Base-by-base conservation (phyloP, 2,797 vertebrate species). In the Halcyon leucocephala region DNA sequence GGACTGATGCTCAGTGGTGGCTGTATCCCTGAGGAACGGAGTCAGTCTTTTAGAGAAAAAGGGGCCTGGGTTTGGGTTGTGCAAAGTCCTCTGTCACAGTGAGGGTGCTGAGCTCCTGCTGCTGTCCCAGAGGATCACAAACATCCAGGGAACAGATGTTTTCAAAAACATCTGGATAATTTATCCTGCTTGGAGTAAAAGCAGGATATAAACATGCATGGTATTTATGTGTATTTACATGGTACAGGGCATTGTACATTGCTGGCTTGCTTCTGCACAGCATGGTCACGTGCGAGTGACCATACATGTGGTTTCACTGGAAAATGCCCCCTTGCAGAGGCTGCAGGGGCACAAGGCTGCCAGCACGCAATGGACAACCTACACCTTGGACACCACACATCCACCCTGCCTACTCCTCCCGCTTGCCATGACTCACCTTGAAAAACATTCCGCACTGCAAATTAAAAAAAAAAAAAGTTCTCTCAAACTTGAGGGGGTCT, bases 1-100 rank as follows among this genome's bases (percentile, higher is more conserved):
- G n/a, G 33, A 31, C 0, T 8, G 49, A 28, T 51, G 0, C 70
- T 51, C 48, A 0, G 0, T 2, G 37, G 12, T 10, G 11, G 48
- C 64, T 7, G 0, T 0, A 4, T 4, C 26, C 61, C 78, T 14
- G 28, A 21, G 74, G 83, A 49, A 16, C 35, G 39, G 18, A 86
- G 10, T 4, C 48, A 48, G 58, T 6, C 55, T 82, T 37, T 35
- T 1, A 14, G 25, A 58, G 82, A 82, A 87, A 69, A 4, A 0
- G 0, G 29, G 31, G 57, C 28, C 37, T 74, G 3, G 2, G 7
- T 18, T 51, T 1, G 1, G 61, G 25, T 14, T 37, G 44, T 12
- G 31, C 70, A 8, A 61, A 74, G n/a, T 16, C 25, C 62, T 46
- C 14, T 13, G 28, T 14, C 74, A 28, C 28, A 20, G 41, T 0